phyloP scores from a whole-genome alignment of 2,888 invertebrate species.

The Andrena bucephala region DNA sequence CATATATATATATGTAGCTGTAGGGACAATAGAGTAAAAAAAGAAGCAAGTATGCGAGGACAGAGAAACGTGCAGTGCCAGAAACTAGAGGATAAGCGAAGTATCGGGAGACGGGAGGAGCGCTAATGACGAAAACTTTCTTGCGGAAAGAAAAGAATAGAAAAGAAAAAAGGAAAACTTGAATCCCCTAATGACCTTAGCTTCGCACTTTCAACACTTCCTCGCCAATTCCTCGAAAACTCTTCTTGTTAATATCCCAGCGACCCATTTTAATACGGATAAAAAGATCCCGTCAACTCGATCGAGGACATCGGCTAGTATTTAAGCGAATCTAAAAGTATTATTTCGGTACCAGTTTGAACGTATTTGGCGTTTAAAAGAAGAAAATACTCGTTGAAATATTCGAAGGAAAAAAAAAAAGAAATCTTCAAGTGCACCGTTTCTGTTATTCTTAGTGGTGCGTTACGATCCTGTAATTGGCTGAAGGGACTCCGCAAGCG shows the following conservation, averaged over 20 bases:
- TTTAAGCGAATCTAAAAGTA: slow-evolving; percentile 10
- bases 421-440: background rate
- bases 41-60: slow-evolving; percentile 11
- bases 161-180: background rate
- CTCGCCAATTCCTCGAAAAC: background rate
- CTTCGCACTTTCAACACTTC: background rate
- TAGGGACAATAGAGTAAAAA: slow-evolving; percentile 31
- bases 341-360: slow-evolving; percentile 14
- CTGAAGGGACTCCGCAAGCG: too few species aligned
- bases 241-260: background rate
- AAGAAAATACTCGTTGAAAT: background rate
- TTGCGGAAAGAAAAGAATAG: background rate
- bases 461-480: too few species aligned
- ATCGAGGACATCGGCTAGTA: background rate
- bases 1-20: slow-evolving; percentile 8
- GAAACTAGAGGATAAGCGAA: slow-evolving; percentile 36
- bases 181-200: background rate
- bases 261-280: background rate
- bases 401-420: background rate
- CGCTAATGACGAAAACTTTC: slow-evolving; percentile 21
- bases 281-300: background rate
- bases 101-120: slow-evolving; percentile 16
- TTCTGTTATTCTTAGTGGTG: background rate
- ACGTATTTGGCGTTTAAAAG: background rate
- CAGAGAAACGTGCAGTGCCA: slow-evolving; percentile 32